Evolutionary conservation across 2,797 vertebrate species (phyloP).

Genomic region (Etheostoma nigrum): DNA sequence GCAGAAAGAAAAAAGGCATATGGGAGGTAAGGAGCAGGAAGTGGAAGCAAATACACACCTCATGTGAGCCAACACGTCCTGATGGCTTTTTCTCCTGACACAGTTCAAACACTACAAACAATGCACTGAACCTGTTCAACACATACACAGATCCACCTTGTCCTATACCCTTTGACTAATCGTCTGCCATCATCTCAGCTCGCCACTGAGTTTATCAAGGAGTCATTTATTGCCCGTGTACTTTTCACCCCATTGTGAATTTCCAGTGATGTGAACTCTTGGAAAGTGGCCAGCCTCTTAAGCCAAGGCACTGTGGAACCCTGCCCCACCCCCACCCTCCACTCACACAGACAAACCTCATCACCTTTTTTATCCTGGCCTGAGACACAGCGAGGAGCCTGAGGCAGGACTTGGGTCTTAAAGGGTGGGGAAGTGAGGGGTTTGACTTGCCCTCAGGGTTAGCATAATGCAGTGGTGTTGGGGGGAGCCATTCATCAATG

Average conservation of each 20-base stretch:
- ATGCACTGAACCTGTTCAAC: conserved; percentile 2
- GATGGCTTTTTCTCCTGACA: conserved; percentile 2
- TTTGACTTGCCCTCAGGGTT: conserved; percentile 55
- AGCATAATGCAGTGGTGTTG: conserved; percentile 41
- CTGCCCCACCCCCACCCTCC: conserved; percentile 5
- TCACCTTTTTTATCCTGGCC: conserved; percentile 25
- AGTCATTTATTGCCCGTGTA: conserved; percentile 62
- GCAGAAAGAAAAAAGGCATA: conserved; percentile 28
- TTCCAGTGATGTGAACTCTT: conserved; percentile 66
- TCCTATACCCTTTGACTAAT: conserved; percentile 24
- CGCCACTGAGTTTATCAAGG: conserved; percentile 54
- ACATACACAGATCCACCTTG: neutral
- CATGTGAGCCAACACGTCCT: conserved; percentile 20
- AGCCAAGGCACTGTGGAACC: conserved; percentile 15
- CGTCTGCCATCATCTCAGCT: conserved; percentile 27
- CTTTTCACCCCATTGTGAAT: conserved; percentile 75
- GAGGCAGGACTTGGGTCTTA: conserved; percentile 29
- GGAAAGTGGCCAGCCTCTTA: conserved; percentile 65
- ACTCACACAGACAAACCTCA: conserved; percentile 41
- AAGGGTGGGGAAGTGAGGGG: conserved; percentile 40
- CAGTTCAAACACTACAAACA: conserved; percentile 32
- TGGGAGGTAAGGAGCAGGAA: conserved; percentile 53
- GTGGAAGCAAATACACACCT: conserved; percentile 41
- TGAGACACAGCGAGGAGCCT: conserved; percentile 51
- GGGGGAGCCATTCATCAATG: conserved; percentile 43